Base-by-base conservation (phyloP, 2,888 invertebrate species). In the Caenorhabditis zanzibari region DNA sequence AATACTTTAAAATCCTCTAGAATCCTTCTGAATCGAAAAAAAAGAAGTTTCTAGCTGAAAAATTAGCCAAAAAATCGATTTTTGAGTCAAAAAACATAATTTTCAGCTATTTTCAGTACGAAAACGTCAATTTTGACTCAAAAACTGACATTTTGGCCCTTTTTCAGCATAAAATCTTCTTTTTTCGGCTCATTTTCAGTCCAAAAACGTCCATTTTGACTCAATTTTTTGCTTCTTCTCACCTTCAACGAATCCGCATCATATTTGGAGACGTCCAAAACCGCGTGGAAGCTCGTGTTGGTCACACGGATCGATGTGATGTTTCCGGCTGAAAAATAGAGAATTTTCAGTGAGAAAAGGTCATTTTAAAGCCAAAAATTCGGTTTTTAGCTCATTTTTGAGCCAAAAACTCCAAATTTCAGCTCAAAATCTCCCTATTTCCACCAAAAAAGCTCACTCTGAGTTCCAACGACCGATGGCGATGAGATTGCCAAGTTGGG, bases 191-290 rank as follows among this genome's bases (percentile, higher is more conserved):
- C n/a, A n/a, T n/a, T n/a, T n/a, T n/a, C n/a, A n/a, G n/a, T n/a
- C n/a, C n/a, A n/a, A n/a, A n/a, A n/a, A n/a, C n/a, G n/a, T n/a
- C n/a, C n/a, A n/a, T n/a, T n/a, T n/a, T n/a, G n/a, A n/a, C 14
- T 6, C 41, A 16, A 28, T 35, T 59, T 35, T 9, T 1, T 5
- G 19, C 32, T 16, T 28, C 26, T 56, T 32, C 32, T 47, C n/a
- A 90, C 90, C 81, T 90, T 91, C 64, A 91, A 75, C 64, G 90
- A 89, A 41, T 91, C 91, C 1, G 91, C 88, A 32, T 88, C 87
- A 76, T 86, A 91, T 26, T 85, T 89, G 41, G 85, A 81, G 44
- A 91, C 90, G 77, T 91, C 90, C 54, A 91, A 59, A n/a, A 85
- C 86, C 9, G 87, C 90, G 22, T 88, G 85, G 77, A 91, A 85